Evolutionary conservation across 2,888 invertebrate species (phyloP).

Genomic region (Meta bourneti): DNA sequence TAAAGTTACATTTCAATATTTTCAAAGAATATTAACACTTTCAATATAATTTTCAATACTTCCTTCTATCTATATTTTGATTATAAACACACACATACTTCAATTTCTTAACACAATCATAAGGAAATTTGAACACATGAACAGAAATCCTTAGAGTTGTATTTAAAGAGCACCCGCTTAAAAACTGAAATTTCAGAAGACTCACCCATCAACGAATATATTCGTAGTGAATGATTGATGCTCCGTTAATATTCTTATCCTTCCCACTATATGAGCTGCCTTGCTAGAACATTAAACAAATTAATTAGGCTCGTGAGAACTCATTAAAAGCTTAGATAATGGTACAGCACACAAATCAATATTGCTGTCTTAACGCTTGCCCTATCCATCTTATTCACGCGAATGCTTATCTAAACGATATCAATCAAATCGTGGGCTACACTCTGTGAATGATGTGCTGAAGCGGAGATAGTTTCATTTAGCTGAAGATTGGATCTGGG

Average conservation of each 20-base stretch:
- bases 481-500: background rate
- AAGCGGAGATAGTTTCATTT: slow-evolving; percentile 1
- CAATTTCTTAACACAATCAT: background rate
- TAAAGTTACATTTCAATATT: too few relatives aligned
- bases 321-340: slow-evolving; percentile 56
- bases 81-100: too few relatives aligned
- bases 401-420: slow-evolving; percentile 25
- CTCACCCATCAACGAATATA: background rate
- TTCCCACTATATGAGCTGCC: slow-evolving; percentile 16
- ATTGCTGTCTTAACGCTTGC: slow-evolving; percentile 18
- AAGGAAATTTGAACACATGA: background rate
- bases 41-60: too few relatives aligned
- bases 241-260: slow-evolving; percentile 41
- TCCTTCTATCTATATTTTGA: too few relatives aligned
- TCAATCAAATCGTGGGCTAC: slow-evolving; percentile 15
- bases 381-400: slow-evolving; percentile 43
- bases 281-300: slow-evolving; percentile 46
- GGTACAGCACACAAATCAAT: slow-evolving; percentile 41
- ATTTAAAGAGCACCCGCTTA: background rate
- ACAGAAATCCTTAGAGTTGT: background rate
- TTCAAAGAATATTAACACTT: too few relatives aligned
- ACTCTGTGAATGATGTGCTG: background rate
- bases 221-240: slow-evolving; percentile 35
- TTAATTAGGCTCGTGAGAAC: slow-evolving; percentile 42
- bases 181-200: background rate